Evolutionary conservation across 2,888 invertebrate species (phyloP).

Genomic region (Lithosia quadra): DNA sequence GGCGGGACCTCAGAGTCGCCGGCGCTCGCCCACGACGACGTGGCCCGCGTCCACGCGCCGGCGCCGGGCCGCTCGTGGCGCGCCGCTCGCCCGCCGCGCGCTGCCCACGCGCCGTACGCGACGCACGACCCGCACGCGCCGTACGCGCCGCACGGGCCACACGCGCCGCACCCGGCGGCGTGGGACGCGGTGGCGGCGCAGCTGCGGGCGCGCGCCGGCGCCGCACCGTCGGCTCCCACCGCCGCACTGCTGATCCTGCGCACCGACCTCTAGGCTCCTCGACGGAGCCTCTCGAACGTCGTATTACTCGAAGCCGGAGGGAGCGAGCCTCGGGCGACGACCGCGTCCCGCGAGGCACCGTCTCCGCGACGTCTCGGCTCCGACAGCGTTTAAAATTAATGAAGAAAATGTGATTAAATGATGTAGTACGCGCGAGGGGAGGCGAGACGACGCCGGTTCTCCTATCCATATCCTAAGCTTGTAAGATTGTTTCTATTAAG

Average conservation of each 20-base stretch:
- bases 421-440: constrained; percentile 5
- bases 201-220: constrained; percentile 60
- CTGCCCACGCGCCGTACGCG: constrained; percentile 34
- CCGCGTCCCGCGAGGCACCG: not conserved
- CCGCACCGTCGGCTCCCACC: constrained; percentile 57
- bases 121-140: constrained; percentile 36
- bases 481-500: constrained; percentile 35
- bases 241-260: constrained; percentile 75
- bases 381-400: not conserved
- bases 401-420: not conserved
- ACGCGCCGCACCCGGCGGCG: constrained; percentile 46
- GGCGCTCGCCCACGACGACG: constrained; percentile 35
- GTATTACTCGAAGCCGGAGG: not conserved
- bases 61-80: constrained; percentile 71
- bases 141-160: constrained; percentile 31
- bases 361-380: not conserved
- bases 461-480: constrained; percentile 31
- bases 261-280: constrained; percentile 56
- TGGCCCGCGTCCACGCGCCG: constrained; percentile 51
- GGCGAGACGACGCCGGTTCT: constrained; percentile 22
- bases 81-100: constrained; percentile 13
- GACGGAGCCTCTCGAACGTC: not conserved
- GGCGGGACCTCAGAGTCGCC: constrained; percentile 14
- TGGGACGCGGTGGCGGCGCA: constrained; percentile 80
- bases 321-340: not conserved